Percentiles rank a stretch among this genome's conserved stretches.
Conservation (phyloP, 2,888 invertebrate genomes). For the Cyclophora punctaria region DNA sequence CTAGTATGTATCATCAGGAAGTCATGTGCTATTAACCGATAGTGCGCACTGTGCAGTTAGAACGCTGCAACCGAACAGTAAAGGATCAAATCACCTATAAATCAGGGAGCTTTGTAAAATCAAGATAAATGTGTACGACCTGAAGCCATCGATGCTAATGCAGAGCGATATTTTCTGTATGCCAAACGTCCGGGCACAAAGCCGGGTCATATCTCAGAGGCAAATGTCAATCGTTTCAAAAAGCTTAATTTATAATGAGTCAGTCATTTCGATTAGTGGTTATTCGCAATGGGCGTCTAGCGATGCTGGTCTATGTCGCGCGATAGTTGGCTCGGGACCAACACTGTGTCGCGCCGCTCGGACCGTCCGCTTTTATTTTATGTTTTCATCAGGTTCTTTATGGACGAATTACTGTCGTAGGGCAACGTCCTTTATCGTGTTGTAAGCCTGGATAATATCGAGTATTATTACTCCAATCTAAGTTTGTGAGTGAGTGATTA, state of each 20-base stretch:
- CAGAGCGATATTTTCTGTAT: constrained; percentile 13
- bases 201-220: constrained; percentile 15
- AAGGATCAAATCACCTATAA: neutral
- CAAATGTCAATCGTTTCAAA: constrained; percentile 29
- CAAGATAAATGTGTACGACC: constrained; percentile 9
- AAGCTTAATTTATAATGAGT: constrained; percentile 28
- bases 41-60: too few relatives aligned
- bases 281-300: constrained; percentile 7
- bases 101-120: constrained; percentile 5
- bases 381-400: constrained; percentile 61
- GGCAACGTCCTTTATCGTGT: constrained; percentile 7
- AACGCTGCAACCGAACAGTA: too few relatives aligned
- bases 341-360: constrained; percentile 49
- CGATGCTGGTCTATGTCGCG: constrained; percentile 26
- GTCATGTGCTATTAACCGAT: too few relatives aligned
- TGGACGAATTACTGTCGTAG: constrained; percentile 37
- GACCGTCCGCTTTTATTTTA: constrained; percentile 66
- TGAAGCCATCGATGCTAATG: constrained; percentile 6
- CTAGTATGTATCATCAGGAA: too few relatives aligned
- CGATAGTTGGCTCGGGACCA: constrained; percentile 62
- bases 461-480: too few relatives aligned
- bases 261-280: constrained; percentile 26
- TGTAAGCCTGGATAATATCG: constrained; percentile 1
- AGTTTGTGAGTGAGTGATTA: too few relatives aligned
- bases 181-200: constrained; percentile 12